Evolutionary conservation across 2,888 invertebrate species (phyloP).

Genomic region (Eupithecia inturbata): DNA sequence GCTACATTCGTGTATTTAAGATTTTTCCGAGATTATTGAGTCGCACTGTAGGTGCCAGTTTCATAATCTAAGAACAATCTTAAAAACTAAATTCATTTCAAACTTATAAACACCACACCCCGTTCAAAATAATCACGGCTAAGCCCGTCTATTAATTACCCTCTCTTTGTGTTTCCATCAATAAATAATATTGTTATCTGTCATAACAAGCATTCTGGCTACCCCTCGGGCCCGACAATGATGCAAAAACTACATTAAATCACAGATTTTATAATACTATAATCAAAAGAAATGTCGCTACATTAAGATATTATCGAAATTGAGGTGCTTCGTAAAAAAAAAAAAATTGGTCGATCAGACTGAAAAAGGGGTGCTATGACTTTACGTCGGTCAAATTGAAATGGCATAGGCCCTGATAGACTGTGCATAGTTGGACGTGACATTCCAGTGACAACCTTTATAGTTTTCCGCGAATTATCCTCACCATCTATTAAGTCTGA

Average conservation of each 20-base stretch:
- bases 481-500: not conserved
- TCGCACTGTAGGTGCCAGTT: no score
- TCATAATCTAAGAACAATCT: no score
- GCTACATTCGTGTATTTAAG: no score
- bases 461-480: not conserved
- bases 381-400: no score
- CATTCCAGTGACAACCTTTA: not conserved
- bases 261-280: no score
- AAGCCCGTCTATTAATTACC: constrained; percentile 30
- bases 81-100: no score
- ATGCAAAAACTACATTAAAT: not conserved
- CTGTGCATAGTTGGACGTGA: not conserved
- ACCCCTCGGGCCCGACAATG: constrained; percentile 23
- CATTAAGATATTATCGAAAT: no score
- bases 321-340: not conserved
- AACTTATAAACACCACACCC: not conserved
- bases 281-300: not conserved
- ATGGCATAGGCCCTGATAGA: no score
- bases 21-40: no score
- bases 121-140: constrained; percentile 22
- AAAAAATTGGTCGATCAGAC: no score
- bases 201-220: constrained; percentile 35
- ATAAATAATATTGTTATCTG: constrained; percentile 40
- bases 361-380: no score
- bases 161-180: constrained; percentile 28